Evolutionary conservation across 2,797 vertebrate genomes (phyloP).

Genomic region (Danio albolineatus): DNA sequence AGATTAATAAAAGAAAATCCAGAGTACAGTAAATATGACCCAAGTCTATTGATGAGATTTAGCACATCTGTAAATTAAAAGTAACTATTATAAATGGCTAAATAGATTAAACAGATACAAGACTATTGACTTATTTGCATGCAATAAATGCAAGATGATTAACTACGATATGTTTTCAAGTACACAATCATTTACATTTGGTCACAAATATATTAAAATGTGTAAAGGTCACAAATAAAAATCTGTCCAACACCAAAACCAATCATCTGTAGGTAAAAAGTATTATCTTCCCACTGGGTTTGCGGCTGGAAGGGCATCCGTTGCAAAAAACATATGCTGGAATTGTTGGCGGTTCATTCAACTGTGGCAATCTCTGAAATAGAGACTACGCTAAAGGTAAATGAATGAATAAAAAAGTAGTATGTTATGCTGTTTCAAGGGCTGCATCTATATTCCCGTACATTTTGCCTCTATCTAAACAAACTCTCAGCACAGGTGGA

Average conservation of each 20-base stretch:
- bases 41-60: neutral
- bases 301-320: no score
- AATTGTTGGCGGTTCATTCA: no score
- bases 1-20: neutral
- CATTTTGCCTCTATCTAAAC: neutral
- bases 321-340: no score
- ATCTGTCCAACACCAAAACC: neutral
- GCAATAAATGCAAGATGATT: neutral
- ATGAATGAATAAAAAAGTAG: no score
- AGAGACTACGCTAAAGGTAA: no score
- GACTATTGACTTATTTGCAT: neutral
- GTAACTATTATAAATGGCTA: neutral
- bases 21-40: neutral
- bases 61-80: neutral
- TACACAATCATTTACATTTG: neutral
- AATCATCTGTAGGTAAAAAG: neutral
- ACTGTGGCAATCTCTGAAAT: no score
- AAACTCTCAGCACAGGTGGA: neutral
- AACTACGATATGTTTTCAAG: neutral
- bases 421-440: slow-evolving; percentile 1
- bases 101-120: neutral
- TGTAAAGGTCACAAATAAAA: neutral
- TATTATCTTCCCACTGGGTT: no score
- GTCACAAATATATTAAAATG: neutral
- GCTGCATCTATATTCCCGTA: slow-evolving; percentile 12